Evolutionary conservation across 2,113 vertebrate species (phyloP).

Genomic region (Lampris megalopsis): DNA sequence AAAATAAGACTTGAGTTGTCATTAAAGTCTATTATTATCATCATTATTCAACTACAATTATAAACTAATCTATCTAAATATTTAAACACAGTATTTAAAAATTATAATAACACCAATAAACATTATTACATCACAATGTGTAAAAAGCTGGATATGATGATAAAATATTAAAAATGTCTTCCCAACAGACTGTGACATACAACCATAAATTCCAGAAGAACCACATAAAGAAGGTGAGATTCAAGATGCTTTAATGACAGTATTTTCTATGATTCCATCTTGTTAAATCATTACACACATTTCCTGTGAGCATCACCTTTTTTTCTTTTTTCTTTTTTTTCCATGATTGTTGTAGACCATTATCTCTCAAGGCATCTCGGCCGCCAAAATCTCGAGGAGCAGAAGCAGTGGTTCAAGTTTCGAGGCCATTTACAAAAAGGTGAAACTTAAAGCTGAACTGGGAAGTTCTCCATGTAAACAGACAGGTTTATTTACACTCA

Average conservation of each 20-base stretch:
- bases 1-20: too few species aligned
- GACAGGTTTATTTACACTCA: too few species aligned
- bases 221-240: constrained; percentile 60
- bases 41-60: too few species aligned
- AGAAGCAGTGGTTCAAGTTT: constrained; percentile 69
- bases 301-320: neutral
- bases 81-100: too few species aligned
- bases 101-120: neutral
- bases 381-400: constrained; percentile 25
- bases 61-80: too few species aligned
- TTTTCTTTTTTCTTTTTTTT: neutral
- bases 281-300: neutral
- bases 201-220: constrained; percentile 46
- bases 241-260: neutral
- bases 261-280: neutral
- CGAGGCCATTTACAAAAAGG: constrained; percentile 64
- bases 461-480: too few species aligned
- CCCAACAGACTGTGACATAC: constrained; percentile 39
- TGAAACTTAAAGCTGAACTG: constrained; percentile 26
- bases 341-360: constrained; percentile 21
- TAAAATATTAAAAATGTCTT: constrained; percentile 8
- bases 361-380: constrained; percentile 23
- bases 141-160: neutral
- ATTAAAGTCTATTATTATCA: too few species aligned
- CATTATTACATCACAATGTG: neutral